Percentiles rank a stretch among this genome's conserved stretches.
Conservation (phyloP, 2,797 vertebrate genomes). For the Liparis tanakae region DNA sequence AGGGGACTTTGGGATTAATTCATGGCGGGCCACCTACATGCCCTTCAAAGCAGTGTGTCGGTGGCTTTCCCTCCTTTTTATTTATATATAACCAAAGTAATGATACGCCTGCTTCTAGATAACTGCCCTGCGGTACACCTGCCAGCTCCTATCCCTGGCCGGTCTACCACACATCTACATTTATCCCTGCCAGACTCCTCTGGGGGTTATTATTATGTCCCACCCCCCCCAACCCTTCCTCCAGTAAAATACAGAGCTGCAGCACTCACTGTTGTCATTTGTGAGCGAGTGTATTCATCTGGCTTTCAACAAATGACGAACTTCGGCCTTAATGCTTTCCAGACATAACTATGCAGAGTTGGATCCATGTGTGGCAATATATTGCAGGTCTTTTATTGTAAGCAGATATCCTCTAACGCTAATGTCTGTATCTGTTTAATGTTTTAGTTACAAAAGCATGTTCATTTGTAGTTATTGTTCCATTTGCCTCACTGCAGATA, state of each 20-base stretch:
- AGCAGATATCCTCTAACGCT: background rate
- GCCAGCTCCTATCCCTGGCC: constrained; percentile 49
- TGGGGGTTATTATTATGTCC: constrained; percentile 49
- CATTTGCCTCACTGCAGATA: background rate
- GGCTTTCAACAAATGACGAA: constrained; percentile 24
- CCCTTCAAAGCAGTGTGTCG: constrained; percentile 59
- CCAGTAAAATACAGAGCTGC: constrained; percentile 49
- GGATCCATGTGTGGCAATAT: background rate
- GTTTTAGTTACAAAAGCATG: constrained; percentile 2
- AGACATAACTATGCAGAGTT: constrained; percentile 7
- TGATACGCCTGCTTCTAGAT: constrained; percentile 53
- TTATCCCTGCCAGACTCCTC: constrained; percentile 53
- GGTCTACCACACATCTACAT: constrained; percentile 54
- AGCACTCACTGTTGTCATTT: constrained; percentile 38
- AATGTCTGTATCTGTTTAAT: constrained; percentile 2
- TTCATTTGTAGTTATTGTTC: background rate
- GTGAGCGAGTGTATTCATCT: constrained; percentile 41
- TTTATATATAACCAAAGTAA: constrained; percentile 37
- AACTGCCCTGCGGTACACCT: constrained; percentile 48
- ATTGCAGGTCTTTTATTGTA: constrained; percentile 14
- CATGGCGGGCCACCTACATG: constrained; percentile 37
- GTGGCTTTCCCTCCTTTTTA: constrained; percentile 32
- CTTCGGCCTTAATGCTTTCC: constrained; percentile 2
- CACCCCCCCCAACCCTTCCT: constrained; percentile 5
- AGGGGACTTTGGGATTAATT: constrained; percentile 19